These are phyloP conservation scores for Carassius carassius DNA, from an alignment of 2,113 vertebrate species.

Conservation along the genomic window DNA sequence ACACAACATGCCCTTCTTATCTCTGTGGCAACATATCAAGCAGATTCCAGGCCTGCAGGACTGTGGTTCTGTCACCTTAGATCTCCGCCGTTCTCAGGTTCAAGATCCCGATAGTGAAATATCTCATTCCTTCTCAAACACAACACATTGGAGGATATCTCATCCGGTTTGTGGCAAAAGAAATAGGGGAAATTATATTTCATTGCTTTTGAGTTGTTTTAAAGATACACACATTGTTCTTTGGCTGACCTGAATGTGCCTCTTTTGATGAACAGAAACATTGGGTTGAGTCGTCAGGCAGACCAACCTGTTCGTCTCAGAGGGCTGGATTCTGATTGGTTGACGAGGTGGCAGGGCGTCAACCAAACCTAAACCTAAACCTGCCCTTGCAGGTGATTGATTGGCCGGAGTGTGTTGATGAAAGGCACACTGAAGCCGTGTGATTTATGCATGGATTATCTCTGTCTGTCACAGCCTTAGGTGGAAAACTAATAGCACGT, in stretches of 20 bases:
- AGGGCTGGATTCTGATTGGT: slow-evolving; percentile 21
- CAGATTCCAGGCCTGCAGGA: background rate
- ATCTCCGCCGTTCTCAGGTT: background rate
- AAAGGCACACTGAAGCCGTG: background rate
- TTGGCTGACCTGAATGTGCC: background rate
- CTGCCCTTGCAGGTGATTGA: slow-evolving; percentile 3
- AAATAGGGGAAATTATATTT: background rate
- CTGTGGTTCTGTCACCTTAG: background rate
- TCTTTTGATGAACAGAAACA: background rate
- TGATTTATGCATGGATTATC: slow-evolving; percentile 47
- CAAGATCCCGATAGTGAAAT: background rate
- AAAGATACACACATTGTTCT: background rate
- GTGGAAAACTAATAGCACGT: background rate
- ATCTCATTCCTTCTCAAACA: background rate
- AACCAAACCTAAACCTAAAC: too few relatives aligned
- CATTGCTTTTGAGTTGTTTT: background rate
- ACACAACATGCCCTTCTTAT: slow-evolving; percentile 17
- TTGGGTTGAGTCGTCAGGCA: background rate
- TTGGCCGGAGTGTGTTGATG: slow-evolving; percentile 16
- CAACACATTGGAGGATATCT: background rate
- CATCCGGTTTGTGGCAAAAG: too few relatives aligned
- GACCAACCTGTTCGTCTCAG: slow-evolving; percentile 30
- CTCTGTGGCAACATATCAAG: slow-evolving; percentile 15
- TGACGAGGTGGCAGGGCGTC: background rate
- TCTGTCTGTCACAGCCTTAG: slow-evolving; percentile 19